Evolutionary conservation across 2,888 invertebrate species (phyloP).

Genomic region (Sesia bembeciformis): DNA sequence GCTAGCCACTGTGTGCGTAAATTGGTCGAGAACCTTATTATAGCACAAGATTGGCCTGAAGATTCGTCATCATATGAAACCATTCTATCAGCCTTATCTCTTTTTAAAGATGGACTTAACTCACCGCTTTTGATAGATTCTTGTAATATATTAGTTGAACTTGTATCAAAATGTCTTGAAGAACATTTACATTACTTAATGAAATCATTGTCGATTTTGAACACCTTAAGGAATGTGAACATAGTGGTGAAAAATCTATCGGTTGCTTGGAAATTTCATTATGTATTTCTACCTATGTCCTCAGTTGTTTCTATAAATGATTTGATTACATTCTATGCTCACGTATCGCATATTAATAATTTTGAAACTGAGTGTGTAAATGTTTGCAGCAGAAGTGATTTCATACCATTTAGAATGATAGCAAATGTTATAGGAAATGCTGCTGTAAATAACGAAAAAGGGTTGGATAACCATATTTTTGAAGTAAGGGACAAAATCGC

Average conservation of each 20-base stretch:
- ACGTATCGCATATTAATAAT: constrained; percentile 10
- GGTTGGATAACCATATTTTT: constrained; percentile 16
- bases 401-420: constrained; percentile 45
- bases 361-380: constrained; percentile 14
- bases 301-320: constrained; percentile 46
- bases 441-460: constrained; percentile 10
- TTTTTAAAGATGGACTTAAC: constrained; percentile 46
- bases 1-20: constrained; percentile 39
- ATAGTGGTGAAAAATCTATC: constrained; percentile 52
- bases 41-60: constrained; percentile 7
- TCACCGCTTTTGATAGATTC: constrained; percentile 35
- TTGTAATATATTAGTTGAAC: constrained; percentile 41
- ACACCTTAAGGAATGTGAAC: constrained; percentile 44
- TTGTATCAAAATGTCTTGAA: constrained; percentile 42
- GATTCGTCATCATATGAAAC: constrained; percentile 11
- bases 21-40: constrained; percentile 42
- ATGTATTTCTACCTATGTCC: constrained; percentile 56
- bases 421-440: constrained; percentile 16
- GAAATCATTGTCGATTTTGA: constrained; percentile 37
- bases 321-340: constrained; percentile 38
- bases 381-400: constrained; percentile 36
- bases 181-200: constrained; percentile 46
- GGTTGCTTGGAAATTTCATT: constrained; percentile 60
- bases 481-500: constrained; percentile 24
- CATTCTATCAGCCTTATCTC: constrained; percentile 21